Conservation (phyloP, 1,140 invertebrate genomes). For the Notospermus geniculatus region DNA sequence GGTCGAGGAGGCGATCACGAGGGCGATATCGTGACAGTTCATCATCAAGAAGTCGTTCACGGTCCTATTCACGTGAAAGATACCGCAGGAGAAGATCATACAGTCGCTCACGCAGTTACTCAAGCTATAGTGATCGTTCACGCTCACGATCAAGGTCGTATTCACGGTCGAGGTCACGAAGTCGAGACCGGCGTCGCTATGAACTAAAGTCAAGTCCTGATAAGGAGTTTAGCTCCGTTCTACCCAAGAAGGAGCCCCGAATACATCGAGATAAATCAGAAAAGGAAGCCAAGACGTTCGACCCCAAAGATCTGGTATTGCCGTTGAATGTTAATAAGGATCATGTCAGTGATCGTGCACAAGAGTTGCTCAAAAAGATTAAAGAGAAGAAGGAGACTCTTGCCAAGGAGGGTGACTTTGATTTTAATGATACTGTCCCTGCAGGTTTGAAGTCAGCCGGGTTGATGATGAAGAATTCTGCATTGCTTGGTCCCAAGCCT, state of each 20-base stretch:
- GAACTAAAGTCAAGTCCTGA: conserved; percentile 4
- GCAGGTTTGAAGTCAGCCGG: conserved; percentile 3
- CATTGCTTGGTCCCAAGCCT: background rate
- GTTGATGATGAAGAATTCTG: conserved; percentile 3
- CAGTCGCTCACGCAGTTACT: background rate
- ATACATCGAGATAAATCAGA: background rate
- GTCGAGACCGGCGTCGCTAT: background rate
- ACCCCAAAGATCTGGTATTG: conserved; percentile 6
- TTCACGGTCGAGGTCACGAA: conserved; percentile 1
- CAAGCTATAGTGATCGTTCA: background rate
- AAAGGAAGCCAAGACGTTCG: conserved; percentile 3
- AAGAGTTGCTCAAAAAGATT: conserved; percentile 7
- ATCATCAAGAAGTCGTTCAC: conserved; percentile 8
- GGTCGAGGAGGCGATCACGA: background rate
- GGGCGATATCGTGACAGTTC: background rate
- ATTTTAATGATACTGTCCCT: conserved; percentile 3
- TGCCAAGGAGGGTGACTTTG: background rate
- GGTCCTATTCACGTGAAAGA: background rate
- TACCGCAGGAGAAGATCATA: background rate
- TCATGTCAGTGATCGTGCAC: conserved; percentile 2
- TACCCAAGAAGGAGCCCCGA: conserved; percentile 7
- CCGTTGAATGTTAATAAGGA: conserved; percentile 7
- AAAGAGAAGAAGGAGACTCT: conserved; percentile 8
- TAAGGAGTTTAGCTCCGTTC: conserved; percentile 6
- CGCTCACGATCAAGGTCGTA: conserved; percentile 1